These are phyloP conservation scores for Dallia pectoralis DNA, from an alignment of 2,797 vertebrate genomes.

Conservation along the genomic window DNA sequence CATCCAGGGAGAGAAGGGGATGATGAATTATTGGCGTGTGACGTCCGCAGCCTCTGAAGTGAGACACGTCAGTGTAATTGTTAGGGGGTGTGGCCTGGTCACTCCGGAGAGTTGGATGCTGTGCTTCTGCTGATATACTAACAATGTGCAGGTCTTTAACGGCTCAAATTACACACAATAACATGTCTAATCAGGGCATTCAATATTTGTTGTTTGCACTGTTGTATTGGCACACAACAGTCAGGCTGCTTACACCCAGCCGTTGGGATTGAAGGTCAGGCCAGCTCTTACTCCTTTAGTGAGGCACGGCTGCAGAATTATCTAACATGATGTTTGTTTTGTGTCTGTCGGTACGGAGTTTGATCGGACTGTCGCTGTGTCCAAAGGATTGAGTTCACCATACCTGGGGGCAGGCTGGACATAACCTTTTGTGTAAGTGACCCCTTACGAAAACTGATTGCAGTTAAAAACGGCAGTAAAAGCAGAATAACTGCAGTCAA, in stretches of 20 bases:
- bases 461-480: too few relatives aligned
- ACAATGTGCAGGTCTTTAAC: neutral
- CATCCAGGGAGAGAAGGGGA: conserved; percentile 3
- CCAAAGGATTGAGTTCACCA: conserved; percentile 31
- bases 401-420: conserved; percentile 18
- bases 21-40: conserved; percentile 26
- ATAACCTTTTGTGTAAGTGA: conserved; percentile 26
- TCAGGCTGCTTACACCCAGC: conserved; percentile 13
- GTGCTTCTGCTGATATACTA: neutral
- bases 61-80: conserved; percentile 40
- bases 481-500: too few relatives aligned
- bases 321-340: conserved; percentile 61
- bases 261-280: conserved; percentile 49
- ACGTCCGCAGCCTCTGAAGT: conserved; percentile 40
- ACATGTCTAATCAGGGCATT: neutral
- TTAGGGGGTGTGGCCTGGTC: conserved; percentile 9
- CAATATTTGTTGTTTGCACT: neutral
- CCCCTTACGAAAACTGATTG: too few relatives aligned
- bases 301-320: conserved; percentile 38
- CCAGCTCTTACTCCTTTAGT: conserved; percentile 26
- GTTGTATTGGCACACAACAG: neutral
- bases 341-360: conserved; percentile 63
- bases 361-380: conserved; percentile 59
- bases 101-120: conserved; percentile 5
- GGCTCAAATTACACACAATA: neutral